A percentile compares a stretch with the other conserved stretches of the same genome.
Conservation (phyloP, 2,797 vertebrate genomes). For the Chaetodon trifasciatus region DNA sequence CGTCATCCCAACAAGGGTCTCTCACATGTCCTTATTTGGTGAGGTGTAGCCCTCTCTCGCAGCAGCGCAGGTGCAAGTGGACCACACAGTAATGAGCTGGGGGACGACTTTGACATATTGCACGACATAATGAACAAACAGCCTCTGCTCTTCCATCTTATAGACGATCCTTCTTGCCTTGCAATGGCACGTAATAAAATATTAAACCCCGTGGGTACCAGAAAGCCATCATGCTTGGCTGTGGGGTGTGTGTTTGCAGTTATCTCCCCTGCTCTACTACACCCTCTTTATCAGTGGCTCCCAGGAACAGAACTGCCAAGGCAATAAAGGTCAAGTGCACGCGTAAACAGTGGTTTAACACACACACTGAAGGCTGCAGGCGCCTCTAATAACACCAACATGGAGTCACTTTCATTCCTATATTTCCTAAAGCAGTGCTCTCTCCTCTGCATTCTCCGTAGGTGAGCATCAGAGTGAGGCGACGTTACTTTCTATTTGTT, state of each 20-base stretch:
- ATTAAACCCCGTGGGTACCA: slow-evolving; percentile 4
- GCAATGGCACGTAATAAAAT: slow-evolving; percentile 37
- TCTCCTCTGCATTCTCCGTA: slow-evolving; percentile 2
- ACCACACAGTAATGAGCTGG: slow-evolving; percentile 59
- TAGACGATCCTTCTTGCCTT: neutral
- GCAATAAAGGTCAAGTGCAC: slow-evolving; percentile 65
- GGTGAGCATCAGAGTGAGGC: slow-evolving; percentile 40
- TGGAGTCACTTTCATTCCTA: slow-evolving; percentile 9
- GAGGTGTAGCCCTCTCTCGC: slow-evolving; percentile 37
- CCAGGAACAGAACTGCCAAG: slow-evolving; percentile 27
- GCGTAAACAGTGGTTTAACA: slow-evolving; percentile 23
- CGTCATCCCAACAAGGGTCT: slow-evolving; percentile 64
- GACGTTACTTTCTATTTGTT: slow-evolving; percentile 68
- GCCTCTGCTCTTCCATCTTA: neutral
- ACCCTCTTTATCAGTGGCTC: slow-evolving; percentile 67
- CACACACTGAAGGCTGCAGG: slow-evolving; percentile 19
- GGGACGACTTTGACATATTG: slow-evolving; percentile 34
- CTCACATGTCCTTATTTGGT: slow-evolving; percentile 81
- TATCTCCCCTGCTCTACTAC: slow-evolving; percentile 56
- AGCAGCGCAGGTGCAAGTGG: slow-evolving; percentile 76
- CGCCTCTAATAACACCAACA: slow-evolving; percentile 13
- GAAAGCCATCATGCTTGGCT: slow-evolving; percentile 20
- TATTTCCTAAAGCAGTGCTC: slow-evolving; percentile 26
- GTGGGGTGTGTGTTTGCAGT: slow-evolving; percentile 31
- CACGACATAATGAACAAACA: slow-evolving; percentile 47